Percentiles rank a stretch among this genome's conserved stretches.
Conservation (phyloP, 2,113 vertebrate genomes). For the Podocnemis expansa region DNA sequence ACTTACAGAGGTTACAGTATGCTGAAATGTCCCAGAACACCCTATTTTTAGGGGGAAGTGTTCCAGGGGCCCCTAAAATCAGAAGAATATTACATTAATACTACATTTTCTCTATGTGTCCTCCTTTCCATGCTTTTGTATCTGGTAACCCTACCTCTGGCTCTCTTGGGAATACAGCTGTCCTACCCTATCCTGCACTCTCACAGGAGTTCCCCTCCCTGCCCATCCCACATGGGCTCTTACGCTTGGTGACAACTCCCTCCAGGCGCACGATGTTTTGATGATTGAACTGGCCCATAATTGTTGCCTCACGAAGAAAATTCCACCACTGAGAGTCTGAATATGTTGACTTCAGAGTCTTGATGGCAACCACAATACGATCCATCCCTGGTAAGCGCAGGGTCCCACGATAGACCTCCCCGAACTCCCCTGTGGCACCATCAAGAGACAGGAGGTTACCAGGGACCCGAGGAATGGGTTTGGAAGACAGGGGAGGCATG, state of each 20-base stretch:
- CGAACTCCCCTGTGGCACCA: slow-evolving; percentile 87
- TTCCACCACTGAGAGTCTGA: slow-evolving; percentile 91
- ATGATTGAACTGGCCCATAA: slow-evolving; percentile 95
- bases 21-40: too few relatives aligned
- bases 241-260: slow-evolving; percentile 92
- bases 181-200: neutral
- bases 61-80: too few relatives aligned
- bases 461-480: accelerated
- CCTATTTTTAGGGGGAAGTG: too few relatives aligned
- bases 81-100: too few relatives aligned
- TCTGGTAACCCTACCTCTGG: too few relatives aligned
- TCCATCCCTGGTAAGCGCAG: slow-evolving; percentile 85
- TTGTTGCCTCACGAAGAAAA: slow-evolving; percentile 93
- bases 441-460: neutral
- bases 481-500: neutral
- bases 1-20: too few relatives aligned
- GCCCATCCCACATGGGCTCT: neutral
- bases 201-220: neutral
- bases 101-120: too few relatives aligned
- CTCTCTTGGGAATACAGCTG: neutral
- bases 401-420: slow-evolving; percentile 90
- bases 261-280: slow-evolving; percentile 92
- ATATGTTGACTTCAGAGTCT: slow-evolving; percentile 91
- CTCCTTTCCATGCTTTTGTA: too few relatives aligned
- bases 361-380: slow-evolving; percentile 88